Evolutionary conservation across 2,797 vertebrate genomes (phyloP).

Genomic region (Synanceia verrucosa): DNA sequence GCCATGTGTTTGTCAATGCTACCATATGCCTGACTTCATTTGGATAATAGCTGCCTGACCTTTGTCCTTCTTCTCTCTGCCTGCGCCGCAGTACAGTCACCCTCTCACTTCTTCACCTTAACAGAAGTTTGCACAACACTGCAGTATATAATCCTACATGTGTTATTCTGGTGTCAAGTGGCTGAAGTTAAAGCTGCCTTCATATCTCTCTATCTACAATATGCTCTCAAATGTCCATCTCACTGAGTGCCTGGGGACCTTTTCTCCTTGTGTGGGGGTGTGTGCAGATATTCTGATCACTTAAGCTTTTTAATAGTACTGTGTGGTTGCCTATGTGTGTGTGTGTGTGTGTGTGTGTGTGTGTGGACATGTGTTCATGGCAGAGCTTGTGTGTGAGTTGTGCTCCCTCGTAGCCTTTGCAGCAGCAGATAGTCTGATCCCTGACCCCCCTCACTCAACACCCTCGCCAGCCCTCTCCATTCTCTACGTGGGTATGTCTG

Average conservation of each 20-base stretch:
- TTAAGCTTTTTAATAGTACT: conserved; percentile 22
- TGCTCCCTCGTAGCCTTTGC: conserved; percentile 59
- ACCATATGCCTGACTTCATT: conserved; percentile 63
- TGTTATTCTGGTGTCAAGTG: conserved; percentile 52
- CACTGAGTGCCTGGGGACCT: conserved; percentile 1
- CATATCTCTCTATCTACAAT: conserved; percentile 39
- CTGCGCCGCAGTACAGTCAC: conserved; percentile 3
- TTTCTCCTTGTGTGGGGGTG: conserved; percentile 16
- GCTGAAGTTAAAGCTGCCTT: conserved; percentile 27
- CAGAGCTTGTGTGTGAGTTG: conserved; percentile 41
- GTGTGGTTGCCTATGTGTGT: conserved; percentile 8
- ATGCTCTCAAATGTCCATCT: conserved; percentile 42
- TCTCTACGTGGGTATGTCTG: conserved; percentile 37
- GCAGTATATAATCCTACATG: conserved; percentile 33
- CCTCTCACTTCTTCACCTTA: conserved; percentile 31
- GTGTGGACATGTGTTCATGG: conserved; percentile 18
- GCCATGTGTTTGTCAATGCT: conserved; percentile 55
- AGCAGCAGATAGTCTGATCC: conserved; percentile 65
- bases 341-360: conserved; percentile 13
- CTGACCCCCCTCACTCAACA: conserved; percentile 71
- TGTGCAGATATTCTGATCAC: conserved; percentile 24
- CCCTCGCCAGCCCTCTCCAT: conserved; percentile 44
- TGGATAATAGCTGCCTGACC: conserved; percentile 50
- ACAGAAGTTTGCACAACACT: conserved; percentile 45
- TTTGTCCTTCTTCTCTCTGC: conserved; percentile 37